A percentile compares a stretch with the other conserved stretches of the same genome.
Evolutionary conservation across 2,113 vertebrate genomes (phyloP).

Genomic region (Dipodomys ordii): DNA sequence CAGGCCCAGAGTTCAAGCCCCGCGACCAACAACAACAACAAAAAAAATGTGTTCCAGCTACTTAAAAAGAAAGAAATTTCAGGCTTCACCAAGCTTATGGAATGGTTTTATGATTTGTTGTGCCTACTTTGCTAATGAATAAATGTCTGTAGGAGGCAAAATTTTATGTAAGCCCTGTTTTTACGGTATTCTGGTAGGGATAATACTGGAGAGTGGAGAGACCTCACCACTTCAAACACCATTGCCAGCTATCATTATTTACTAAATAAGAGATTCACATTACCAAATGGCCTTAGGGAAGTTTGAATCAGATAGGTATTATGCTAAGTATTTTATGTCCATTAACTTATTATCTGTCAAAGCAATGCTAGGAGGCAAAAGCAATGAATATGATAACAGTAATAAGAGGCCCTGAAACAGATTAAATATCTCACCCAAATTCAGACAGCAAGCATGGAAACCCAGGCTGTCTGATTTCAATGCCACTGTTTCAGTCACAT

Average conservation of each 20-base stretch:
- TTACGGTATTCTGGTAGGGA: background rate
- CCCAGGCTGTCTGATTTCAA: background rate
- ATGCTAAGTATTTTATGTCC: background rate
- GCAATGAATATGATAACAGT: slow-evolving; percentile 36
- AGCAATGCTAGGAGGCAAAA: slow-evolving; percentile 2
- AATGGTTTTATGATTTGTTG: slow-evolving; percentile 25
- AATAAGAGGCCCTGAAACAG: slow-evolving; percentile 17
- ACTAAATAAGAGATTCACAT: slow-evolving; percentile 1
- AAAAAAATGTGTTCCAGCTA: background rate
- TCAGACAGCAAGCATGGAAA: background rate
- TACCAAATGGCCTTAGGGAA: background rate
- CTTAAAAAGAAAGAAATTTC: slow-evolving; percentile 20
- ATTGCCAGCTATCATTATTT: slow-evolving; percentile 20
- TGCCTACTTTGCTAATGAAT: background rate
- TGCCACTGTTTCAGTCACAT: slow-evolving; percentile 8
- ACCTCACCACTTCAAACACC: background rate
- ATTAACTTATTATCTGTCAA: slow-evolving; percentile 32
- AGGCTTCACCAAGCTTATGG: slow-evolving; percentile 4
- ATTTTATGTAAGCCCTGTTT: background rate
- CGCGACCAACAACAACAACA: no score
- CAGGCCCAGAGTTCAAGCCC: no score
- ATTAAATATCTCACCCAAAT: background rate
- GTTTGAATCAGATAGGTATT: background rate
- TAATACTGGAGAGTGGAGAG: background rate
- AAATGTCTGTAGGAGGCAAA: background rate